phyloP scores from a whole-genome alignment of 2,113 vertebrate species.

The Rostratula benghalensis region DNA sequence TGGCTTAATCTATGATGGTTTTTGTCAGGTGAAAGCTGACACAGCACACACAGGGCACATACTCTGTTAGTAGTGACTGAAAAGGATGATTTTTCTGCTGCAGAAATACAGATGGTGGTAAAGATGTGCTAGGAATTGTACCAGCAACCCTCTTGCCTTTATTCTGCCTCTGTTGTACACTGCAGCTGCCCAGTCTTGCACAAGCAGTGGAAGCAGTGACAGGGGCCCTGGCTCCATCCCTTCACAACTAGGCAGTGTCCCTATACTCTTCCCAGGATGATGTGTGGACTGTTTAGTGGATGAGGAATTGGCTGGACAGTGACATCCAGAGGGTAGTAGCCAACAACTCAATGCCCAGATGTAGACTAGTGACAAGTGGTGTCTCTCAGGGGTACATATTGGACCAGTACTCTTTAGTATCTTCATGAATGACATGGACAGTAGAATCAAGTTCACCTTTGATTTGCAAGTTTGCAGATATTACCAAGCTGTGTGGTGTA shows the following conservation, averaged over 20 bases:
- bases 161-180: background rate
- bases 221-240: background rate
- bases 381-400: background rate
- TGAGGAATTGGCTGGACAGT: background rate
- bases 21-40: background rate
- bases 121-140: rapidly evolving
- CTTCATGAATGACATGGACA: background rate
- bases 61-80: background rate
- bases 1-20: background rate
- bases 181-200: background rate
- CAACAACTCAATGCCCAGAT: background rate
- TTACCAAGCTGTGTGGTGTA: background rate
- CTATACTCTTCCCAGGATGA: no score
- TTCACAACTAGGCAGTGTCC: no score
- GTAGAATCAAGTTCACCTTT: background rate
- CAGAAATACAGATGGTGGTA: background rate
- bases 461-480: background rate
- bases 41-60: background rate
- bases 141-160: background rate
- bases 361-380: background rate
- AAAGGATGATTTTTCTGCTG: background rate
- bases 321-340: background rate
- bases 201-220: background rate
- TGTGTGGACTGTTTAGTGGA: background rate
- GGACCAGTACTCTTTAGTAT: background rate